Base-by-base conservation (phyloP, 2,113 vertebrate species). In the Mustelus asterias region DNA sequence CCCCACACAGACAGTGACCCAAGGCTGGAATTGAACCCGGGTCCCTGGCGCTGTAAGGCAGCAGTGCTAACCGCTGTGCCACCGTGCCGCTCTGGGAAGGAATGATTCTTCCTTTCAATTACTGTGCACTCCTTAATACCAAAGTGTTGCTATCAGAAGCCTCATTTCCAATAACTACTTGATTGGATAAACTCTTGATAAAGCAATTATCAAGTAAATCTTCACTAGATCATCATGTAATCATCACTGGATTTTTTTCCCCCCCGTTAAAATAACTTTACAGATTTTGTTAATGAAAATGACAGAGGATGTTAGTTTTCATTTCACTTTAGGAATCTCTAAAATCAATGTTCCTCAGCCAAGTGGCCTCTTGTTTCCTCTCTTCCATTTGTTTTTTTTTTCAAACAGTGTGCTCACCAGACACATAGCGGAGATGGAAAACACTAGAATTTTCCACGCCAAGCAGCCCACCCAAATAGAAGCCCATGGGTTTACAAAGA, bases 391-490 rank as follows among this genome's bases (percentile, higher is more conserved):
- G 41, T 72, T 10, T 72, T 70, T 95, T 69, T 70, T 70, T 70
- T 33, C 16, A 95, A 95, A 33, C 94, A 95, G 69, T 95, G 16
- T 65, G 65, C 37, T 95, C n/a, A 72, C 60, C 16, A 72, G 94
- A 69, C 65, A 72, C 69, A 95, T 5, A 72, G 94, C 60, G 18
- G 94, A 95, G 94, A 95, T 54, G 72, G 65, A 95, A 95, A 72
- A 95, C 69, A 95, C 94, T 72, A 90, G 86, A 24, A 29, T 72
- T 95, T 48, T 95, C 93, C 93, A 69, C n/a, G 37, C 67, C 69
- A 95, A 95, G 13, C 94, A 95, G 94, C 94, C 94, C 94, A 95
- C 69, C 94, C 94, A 95, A 65, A 48, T 70, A 95, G 94, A 76
- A 72, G 41, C 67, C 69, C 44, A 54, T 76, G 94, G 67, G 44